Base-by-base conservation (phyloP, 2,113 vertebrate species). In the Oryzias celebensis region DNA sequence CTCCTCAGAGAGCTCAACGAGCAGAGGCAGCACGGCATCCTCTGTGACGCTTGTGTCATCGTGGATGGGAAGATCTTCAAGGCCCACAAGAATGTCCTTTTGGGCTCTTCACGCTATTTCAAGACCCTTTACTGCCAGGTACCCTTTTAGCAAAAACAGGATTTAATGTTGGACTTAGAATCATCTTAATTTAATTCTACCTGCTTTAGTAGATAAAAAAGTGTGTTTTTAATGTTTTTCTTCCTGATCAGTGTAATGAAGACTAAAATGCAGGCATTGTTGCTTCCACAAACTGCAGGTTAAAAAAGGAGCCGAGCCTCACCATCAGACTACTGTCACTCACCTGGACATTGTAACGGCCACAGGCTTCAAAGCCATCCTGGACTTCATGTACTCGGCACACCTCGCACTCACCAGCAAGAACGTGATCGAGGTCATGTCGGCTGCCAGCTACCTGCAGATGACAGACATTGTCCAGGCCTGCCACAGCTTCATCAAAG, bases 381-480 rank as follows among this genome's bases (percentile, higher is more conserved):
- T 99, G 55, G 97, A 99, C 92, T 99, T 99, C 90, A 98, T 99
- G 97, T 99, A 99, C 50, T 98, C 97, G 0, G 97, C 97, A 0
- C 97, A 96, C 88, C 91, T 99, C 7, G 96, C 96, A 0, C 93
- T 99, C 80, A 98, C 95, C 86, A 98, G 97, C 89, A 92, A 97
- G 72, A 99, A 99, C 3, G 96, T 98, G 81, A 98, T 98, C 0
- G 97, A 99, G 86, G 97, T 99, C 68, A 99, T 99, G 97, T 99
- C 97, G 0, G 97, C 97, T 0, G 97, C 97, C 64, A 98, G 97
- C 90, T 99, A 98, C 76, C 91, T 99, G 80, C 97, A 99, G 83
- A 99, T 99, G 97, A 98, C 97, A 0, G 97, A 99, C 80, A 98
- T 99, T 0, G 97, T 99, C 16, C 96, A 98, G 75, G 97, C 97